Evolutionary conservation across 2,113 vertebrate genomes (phyloP), one percentile per base, ranked within the genome.

Genomic region (Maccullochella peelii): DNA sequence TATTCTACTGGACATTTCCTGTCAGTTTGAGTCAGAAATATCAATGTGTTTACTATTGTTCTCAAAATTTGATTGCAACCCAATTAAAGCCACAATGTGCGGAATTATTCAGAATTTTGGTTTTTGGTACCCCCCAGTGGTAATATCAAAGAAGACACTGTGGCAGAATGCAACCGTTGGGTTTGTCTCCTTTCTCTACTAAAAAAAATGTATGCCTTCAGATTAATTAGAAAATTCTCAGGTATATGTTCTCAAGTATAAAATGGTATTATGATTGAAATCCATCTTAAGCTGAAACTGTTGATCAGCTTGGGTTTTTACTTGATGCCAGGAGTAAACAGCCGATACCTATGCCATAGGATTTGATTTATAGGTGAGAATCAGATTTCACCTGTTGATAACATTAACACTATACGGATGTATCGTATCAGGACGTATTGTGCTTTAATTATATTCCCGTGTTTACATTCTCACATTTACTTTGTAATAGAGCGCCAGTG

Each of bases 1-100:
- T 59, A 73, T 44, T 66, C 47, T 4, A n/a, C 47, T 65, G 21
- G 66, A 40, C 55, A 47, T 40, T 49, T n/a, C 54, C 15, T 10
- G 23, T 59, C n/a, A 42, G 7, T 58, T 50, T 33, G 18, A 76
- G 49, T 38, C n/a, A 54, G 25, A 76, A 67, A 66, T 71, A 18
- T 72, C 7, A 36, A 3, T 47, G 10, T 25, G 16, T 59, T 40
- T 23, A 50, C 7, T 59, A 30, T 49, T 47, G 18, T 33, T 49
- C 7, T 16, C 10, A 30, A 40, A 69, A 50, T 54, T 21, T 8
- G 8, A 50, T 49, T 25, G 49, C 11, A 50, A 55, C 18, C 9
- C 40, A 36, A 36, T 57, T 38, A 65, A 36, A 68, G 18, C 3
- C 6, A 57, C 50, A n/a, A 16, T 58, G 5, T 23, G 36, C 3